Base-by-base conservation (phyloP, 2,888 invertebrate genomes). In the Pristionchus mayeri region DNA sequence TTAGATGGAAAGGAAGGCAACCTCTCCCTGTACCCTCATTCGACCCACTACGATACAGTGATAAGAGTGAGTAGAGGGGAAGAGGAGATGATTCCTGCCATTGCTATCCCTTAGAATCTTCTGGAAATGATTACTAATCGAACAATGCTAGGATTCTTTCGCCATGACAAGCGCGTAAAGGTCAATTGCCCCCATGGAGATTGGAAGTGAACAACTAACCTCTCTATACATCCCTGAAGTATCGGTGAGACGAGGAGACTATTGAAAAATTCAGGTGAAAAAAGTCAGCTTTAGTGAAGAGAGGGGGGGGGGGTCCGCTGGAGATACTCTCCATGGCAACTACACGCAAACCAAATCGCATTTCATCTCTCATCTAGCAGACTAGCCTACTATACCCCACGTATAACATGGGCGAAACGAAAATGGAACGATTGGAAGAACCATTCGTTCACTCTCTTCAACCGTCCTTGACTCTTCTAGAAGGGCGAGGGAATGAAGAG, bases 401-500 rank as follows among this genome's bases (percentile, higher is more conserved):
- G 34, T 2, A 34, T 16, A 18, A 21, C 18, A 67, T 21, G 37
- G 2, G 37, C n/a, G 30, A 27, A 40, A 67, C 3, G 18, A 11
- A 24, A 71, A 71, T 44, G 71, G 37, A n/a, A 24, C 71, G 37
- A 71, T 71, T 40, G 71, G 40, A 71, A 40, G 13, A 71, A 71
- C 71, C 71, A 37, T 44, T 71, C 40, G 2, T 27, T 9, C 71
- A 0, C 40, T 71, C 71, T 44, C 13, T 71, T 71, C 37, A 30
- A 71, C 40, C 40, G 71, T 71, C 71, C 71, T 71, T 71, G 71
- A 71, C 71, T 71, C 71, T 71, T 71, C 71, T 71, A 71, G 71
- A 71, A 71, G 71, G 71, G 40, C 44, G 40, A 71, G 71, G 24
- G 44, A 24, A 71, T n/a, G 16, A 13, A 60, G 30, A 67, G 71